Percentiles rank a stretch among this genome's conserved stretches.
These are phyloP conservation scores for Anastrepha ludens DNA, from an alignment of 1,140 invertebrate species.

Conservation along the genomic window DNA sequence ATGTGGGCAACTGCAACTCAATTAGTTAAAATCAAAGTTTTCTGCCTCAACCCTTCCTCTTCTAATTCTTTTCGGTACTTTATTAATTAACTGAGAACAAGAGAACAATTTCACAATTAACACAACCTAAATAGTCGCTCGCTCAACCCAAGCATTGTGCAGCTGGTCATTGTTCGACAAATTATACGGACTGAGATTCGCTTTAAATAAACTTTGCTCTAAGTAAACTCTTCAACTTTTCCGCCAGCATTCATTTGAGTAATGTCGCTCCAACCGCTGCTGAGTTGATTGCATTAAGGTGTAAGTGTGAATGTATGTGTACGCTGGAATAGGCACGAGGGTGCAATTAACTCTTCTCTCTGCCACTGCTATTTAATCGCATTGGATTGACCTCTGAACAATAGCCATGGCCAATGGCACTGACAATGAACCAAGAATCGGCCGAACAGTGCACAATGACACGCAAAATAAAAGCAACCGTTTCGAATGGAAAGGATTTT, in stretches of 20 bases:
- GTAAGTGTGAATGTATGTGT: no score
- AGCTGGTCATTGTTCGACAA: neutral
- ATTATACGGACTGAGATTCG: neutral
- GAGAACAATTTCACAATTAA: neutral
- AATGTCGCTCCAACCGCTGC: neutral
- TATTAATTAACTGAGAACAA: slow-evolving; percentile 5
- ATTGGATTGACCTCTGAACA: neutral
- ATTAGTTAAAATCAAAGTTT: slow-evolving; percentile 24
- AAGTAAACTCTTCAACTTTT: neutral
- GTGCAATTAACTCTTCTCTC: neutral
- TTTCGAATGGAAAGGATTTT: no score
- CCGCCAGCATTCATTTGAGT: neutral
- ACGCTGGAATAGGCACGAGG: neutral
- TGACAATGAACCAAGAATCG: neutral
- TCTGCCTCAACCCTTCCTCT: neutral
- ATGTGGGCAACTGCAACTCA: neutral
- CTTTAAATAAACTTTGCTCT: slow-evolving; percentile 10
- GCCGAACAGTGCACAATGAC: neutral
- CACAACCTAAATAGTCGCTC: neutral
- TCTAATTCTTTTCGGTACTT: neutral
- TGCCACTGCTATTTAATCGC: neutral
- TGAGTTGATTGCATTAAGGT: neutral
- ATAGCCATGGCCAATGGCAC: neutral
- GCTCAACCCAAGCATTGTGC: neutral
- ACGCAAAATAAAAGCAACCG: neutral